A percentile compares a stretch with the other conserved stretches of the same genome.
These are phyloP conservation scores for Chirona hameri DNA, from an alignment of 2,888 invertebrate species.

Conservation along the genomic window DNA sequence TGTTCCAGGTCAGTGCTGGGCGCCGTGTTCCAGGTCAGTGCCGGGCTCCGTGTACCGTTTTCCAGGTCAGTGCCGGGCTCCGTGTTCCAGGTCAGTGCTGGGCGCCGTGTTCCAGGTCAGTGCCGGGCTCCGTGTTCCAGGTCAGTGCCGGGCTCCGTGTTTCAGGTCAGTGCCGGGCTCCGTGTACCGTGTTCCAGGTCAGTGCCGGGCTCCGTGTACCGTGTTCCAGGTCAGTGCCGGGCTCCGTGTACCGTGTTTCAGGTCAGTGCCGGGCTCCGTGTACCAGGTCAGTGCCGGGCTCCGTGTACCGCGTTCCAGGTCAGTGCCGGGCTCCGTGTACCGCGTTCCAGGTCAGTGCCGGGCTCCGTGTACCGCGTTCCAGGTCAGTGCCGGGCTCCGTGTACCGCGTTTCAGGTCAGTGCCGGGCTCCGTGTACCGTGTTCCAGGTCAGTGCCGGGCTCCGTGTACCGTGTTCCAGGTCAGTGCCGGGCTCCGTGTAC, in stretches of 20 bases:
- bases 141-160: slow-evolving; percentile 54
- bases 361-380: slow-evolving; percentile 69
- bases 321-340: slow-evolving; percentile 55
- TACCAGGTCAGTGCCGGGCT: no score
- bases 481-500: slow-evolving; percentile 55
- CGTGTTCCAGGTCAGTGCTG: slow-evolving; percentile 59
- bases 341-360: slow-evolving; percentile 59
- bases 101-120: slow-evolving; percentile 62
- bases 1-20: slow-evolving; percentile 58
- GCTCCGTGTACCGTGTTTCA: slow-evolving; percentile 75
- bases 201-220: slow-evolving; percentile 55
- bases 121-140: slow-evolving; percentile 63
- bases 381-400: slow-evolving; percentile 47
- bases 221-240: slow-evolving; percentile 59
- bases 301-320: slow-evolving; percentile 66
- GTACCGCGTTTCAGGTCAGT: slow-evolving; percentile 66
- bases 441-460: slow-evolving; percentile 57
- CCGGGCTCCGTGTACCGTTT: slow-evolving; percentile 62
- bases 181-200: slow-evolving; percentile 70
- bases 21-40: slow-evolving; percentile 63
- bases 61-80: slow-evolving; percentile 57
- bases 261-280: not conserved
- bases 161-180: slow-evolving; percentile 54
- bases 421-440: slow-evolving; percentile 58
- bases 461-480: slow-evolving; percentile 72